Evolutionary conservation across 23 tunicate species (phyloP), one percentile per base, ranked within the genome.

Genomic region (Trididemnum nubilum): DNA sequence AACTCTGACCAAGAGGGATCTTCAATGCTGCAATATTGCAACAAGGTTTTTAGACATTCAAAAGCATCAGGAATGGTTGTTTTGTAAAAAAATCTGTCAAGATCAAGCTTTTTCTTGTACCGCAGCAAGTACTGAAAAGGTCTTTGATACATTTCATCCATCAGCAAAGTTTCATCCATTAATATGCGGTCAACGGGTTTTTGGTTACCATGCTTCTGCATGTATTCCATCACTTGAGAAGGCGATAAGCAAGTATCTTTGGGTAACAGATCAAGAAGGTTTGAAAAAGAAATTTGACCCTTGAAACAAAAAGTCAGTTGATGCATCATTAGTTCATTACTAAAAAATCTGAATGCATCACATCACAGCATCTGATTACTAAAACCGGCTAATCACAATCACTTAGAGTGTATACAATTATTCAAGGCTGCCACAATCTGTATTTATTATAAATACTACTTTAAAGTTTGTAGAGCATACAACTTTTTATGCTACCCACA

Each of bases 1-100:
- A 84, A 64, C 64, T 84, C 81, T 18, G 76, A 35, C 88, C 88
- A 84, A 3, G 88, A 58, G 0, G 88, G 88, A 30, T 76, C 33
- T 0, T 30, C 28, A 0, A 76, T 19, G 31, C 63, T 64, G 73
- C 81, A 84, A 31, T 63, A 34, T 30, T 44, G 39, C 39, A 84
- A 34, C 12, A 84, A 51, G 0, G 75, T 76, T 7, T 84, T n/a
- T 2, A 84, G 22, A 49, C 88, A 84, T 27, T 84, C 76, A 7
- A 51, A 39, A 0, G 51, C 1, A 44, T 37, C 34, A 15, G 33
- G 26, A 12, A n/a, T 21, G 15, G 35, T 30, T 2, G 35, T 29
- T 33, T 52, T n/a, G 50, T 58, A 84, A 63, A 0, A 27, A 64
- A 74, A 76, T 9, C 34, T 37, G 72, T 76, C 73, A 22, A 84